Percentiles rank a stretch among this genome's conserved stretches.
Conservation (phyloP, 1,140 invertebrate genomes). For the Triops longicaudatus region DNA sequence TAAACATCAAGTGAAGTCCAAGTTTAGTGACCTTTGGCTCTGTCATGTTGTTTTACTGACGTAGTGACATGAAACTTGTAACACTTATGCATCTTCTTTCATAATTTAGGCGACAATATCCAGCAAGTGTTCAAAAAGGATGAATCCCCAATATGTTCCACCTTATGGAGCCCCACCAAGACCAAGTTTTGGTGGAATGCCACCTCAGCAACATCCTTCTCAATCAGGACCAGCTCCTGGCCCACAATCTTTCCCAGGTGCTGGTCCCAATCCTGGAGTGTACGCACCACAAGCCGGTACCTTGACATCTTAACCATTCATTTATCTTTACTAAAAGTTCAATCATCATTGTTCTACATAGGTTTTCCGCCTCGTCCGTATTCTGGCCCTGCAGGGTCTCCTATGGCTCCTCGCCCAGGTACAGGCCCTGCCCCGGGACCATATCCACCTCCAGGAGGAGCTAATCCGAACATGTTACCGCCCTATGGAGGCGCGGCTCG, state of each 20-base stretch:
- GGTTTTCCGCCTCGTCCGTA: conserved; percentile 27
- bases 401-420: conserved; percentile 20
- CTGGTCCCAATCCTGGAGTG: not conserved
- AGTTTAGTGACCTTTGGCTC: not conserved
- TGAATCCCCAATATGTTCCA: conserved; percentile 22
- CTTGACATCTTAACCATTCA: not conserved
- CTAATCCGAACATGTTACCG: conserved; percentile 2
- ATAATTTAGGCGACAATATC: not conserved
- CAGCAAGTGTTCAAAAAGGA: not conserved
- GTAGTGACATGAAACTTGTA: too few relatives aligned
- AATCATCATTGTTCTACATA: not conserved
- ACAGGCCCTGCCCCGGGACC: not conserved
- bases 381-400: not conserved
- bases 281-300: not conserved
- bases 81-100: too few relatives aligned
- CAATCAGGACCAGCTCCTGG: conserved; percentile 16
- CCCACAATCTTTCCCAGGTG: not conserved
- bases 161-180: conserved; percentile 20
- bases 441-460: not conserved
- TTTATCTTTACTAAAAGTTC: not conserved
- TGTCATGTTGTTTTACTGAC: too few relatives aligned
- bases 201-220: not conserved
- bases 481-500: conserved; percentile 27
- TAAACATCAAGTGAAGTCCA: too few relatives aligned
- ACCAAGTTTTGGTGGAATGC: conserved; percentile 3